Percentiles rank a stretch among this genome's conserved stretches.
These are phyloP conservation scores for Rhynchomys soricoides DNA, from an alignment of 2,113 vertebrate species.

Conservation along the genomic window DNA sequence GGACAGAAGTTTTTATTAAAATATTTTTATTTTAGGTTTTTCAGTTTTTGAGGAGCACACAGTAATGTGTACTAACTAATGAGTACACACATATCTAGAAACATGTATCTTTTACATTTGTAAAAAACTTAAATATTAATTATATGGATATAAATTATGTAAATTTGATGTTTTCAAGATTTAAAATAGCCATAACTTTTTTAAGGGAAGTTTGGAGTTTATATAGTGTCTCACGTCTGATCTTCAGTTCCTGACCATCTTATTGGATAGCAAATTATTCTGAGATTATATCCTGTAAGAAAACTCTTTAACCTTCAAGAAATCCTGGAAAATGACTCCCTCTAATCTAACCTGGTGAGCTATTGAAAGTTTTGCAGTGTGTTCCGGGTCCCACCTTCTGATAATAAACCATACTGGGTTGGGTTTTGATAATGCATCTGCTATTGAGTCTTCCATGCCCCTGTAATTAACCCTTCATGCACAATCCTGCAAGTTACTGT, in stretches of 20 bases:
- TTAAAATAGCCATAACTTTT: neutral
- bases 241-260: neutral
- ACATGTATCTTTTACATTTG: neutral
- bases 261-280: neutral
- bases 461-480: neutral
- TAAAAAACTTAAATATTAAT: neutral
- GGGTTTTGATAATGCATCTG: neutral
- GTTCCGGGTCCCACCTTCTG: neutral
- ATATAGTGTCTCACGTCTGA: neutral
- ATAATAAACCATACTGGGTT: neutral
- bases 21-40: neutral
- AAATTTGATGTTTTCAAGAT: neutral
- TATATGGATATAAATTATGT: neutral
- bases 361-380: neutral
- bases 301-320: neutral
- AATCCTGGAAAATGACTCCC: neutral
- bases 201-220: neutral
- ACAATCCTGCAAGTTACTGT: neutral
- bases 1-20: neutral
- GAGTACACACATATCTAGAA: too few species aligned
- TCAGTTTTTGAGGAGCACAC: neutral
- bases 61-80: neutral
- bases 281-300: neutral
- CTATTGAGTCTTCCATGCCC: neutral
- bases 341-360: neutral